Evolutionary conservation across 2,113 vertebrate species (phyloP).

Genomic region (Coptodon bakossiorum): DNA sequence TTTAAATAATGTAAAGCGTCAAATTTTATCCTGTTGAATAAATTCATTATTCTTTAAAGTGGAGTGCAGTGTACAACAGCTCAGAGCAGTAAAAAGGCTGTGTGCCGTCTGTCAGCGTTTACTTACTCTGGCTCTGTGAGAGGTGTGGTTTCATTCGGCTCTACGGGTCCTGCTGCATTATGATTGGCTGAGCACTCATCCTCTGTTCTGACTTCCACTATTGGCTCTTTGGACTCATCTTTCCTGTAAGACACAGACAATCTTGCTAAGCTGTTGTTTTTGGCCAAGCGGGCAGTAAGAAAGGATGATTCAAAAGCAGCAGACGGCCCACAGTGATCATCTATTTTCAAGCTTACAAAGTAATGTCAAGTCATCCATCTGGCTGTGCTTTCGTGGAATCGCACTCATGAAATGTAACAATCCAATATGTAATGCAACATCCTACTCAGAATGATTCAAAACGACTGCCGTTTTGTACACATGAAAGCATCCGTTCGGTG

Average conservation of each 20-base stretch:
- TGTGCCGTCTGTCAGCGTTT: neutral
- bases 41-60: constrained; percentile 55
- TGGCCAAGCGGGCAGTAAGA: neutral
- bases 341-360: neutral
- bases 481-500: neutral
- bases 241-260: constrained; percentile 73
- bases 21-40: constrained; percentile 24
- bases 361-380: neutral
- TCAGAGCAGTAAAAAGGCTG: neutral
- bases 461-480: neutral
- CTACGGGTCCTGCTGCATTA: constrained; percentile 86
- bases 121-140: constrained; percentile 96
- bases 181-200: constrained; percentile 94
- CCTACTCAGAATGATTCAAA: neutral
- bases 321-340: neutral
- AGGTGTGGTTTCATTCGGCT: constrained; percentile 95
- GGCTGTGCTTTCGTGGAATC: neutral
- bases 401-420: neutral
- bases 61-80: constrained; percentile 58
- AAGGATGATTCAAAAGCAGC: neutral
- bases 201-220: constrained; percentile 91
- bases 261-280: neutral
- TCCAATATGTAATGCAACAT: neutral
- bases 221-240: constrained; percentile 96
- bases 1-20: neutral